Percentiles rank a stretch among this genome's conserved stretches.
Conservation (phyloP, 2,888 invertebrate genomes). For the Fabriciana adippe region DNA sequence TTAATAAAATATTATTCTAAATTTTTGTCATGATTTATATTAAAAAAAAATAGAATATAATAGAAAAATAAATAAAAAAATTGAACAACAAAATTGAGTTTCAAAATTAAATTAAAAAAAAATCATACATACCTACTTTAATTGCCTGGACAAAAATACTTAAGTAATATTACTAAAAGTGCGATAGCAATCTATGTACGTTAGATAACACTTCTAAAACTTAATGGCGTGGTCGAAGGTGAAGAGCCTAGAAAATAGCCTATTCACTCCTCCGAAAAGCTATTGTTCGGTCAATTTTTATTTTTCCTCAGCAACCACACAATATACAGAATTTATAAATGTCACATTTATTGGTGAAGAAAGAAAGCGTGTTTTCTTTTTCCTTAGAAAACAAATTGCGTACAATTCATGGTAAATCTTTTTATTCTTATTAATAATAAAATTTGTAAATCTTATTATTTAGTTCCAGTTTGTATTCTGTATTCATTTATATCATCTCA, state of each 20-base stretch:
- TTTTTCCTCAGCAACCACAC: constrained; percentile 23
- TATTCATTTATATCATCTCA: too few relatives aligned
- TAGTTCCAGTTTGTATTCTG: not conserved
- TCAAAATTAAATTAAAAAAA: too few relatives aligned
- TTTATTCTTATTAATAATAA: not conserved
- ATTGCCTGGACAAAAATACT: too few relatives aligned
- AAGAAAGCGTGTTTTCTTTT: constrained; percentile 2
- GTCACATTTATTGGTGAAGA: not conserved
- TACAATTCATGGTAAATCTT: not conserved
- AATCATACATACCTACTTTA: too few relatives aligned
- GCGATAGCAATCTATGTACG: not conserved
- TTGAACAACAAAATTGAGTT: too few relatives aligned
- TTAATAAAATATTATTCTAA: not conserved
- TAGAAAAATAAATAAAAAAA: too few relatives aligned
- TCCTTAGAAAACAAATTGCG: constrained; percentile 6
- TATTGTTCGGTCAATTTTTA: constrained; percentile 33
- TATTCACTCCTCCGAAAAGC: constrained; percentile 32
- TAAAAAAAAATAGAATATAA: too few relatives aligned
- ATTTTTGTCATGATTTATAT: too few relatives aligned
- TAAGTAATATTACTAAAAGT: too few relatives aligned
- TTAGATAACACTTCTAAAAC: not conserved
- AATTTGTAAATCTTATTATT: not conserved
- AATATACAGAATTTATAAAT: constrained; percentile 23
- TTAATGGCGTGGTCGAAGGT: constrained; percentile 28
- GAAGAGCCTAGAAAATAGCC: constrained; percentile 37